phyloP scores from a whole-genome alignment of 2,888 invertebrate species.

The Empis stercorea region DNA sequence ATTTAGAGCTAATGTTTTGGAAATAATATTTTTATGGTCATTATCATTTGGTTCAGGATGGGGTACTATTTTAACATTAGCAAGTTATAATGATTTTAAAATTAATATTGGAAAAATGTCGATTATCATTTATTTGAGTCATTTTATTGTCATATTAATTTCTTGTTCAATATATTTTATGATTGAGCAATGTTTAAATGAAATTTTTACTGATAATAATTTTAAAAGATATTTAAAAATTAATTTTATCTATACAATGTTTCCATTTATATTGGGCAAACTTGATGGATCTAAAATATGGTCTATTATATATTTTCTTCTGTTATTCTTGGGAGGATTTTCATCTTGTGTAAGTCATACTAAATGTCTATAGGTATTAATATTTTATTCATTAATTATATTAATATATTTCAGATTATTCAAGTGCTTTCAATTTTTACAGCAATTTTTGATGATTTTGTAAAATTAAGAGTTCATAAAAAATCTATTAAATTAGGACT shows the following conservation, averaged over 20 bases:
- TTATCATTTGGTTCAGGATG: constrained; percentile 60
- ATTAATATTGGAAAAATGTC: constrained; percentile 46
- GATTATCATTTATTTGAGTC: constrained; percentile 25
- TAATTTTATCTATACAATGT: constrained; percentile 44
- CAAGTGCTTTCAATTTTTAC: constrained; percentile 24
- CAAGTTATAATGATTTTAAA: constrained; percentile 66
- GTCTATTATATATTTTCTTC: constrained; percentile 61
- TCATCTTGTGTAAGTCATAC: neutral
- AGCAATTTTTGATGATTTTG: constrained; percentile 29
- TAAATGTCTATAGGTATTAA: neutral
- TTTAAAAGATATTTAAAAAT: neutral
- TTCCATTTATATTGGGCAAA: constrained; percentile 56
- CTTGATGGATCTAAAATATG: constrained; percentile 60
- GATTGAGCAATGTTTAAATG: neutral
- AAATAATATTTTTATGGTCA: constrained; percentile 9
- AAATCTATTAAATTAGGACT: constrained; percentile 16
- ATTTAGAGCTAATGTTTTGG: constrained; percentile 12
- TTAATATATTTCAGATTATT: constrained; percentile 9
- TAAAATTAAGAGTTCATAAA: constrained; percentile 19
- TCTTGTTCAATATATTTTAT: constrained; percentile 12
- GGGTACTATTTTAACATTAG: constrained; percentile 70
- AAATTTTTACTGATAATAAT: too few species aligned
- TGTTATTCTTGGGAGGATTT: constrained; percentile 48
- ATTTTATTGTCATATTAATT: constrained; percentile 22
- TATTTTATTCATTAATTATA: too few species aligned